Evolutionary conservation across 2,113 vertebrate genomes (phyloP), one percentile per base, ranked within the genome.

Genomic region (Corvus moneduloides): DNA sequence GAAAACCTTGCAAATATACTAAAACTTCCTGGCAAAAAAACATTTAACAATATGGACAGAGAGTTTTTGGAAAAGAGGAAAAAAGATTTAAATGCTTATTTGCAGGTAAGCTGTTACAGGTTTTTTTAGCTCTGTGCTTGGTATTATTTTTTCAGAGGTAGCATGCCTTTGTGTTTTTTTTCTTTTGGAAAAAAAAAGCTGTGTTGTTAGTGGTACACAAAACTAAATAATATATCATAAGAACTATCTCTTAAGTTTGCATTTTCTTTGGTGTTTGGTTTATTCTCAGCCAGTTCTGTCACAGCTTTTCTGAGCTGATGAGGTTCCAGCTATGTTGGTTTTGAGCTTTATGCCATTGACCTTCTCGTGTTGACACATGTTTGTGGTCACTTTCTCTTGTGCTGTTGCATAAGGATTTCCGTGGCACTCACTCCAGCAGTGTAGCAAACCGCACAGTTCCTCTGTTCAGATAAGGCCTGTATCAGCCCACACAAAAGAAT

Each of bases 11-110:
- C 98, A 69, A 98, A 98, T 59, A 97, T 98, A 84, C 98, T 99
- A 78, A 99, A 99, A 94, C 99, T 99, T 97, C 99, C 99, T 30
- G 99, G 99, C n/a, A 99, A 99, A 95, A 99, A 99, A 97, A 99
- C 99, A 27, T 99, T 99, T 96, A 99, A 99, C 97, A 99, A 99
- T 94, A 99, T 99, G 99, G 99, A 99, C 97, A 98, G 98, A 98
- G 99, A 99, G 71, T 99, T 99, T 96, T 97, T 99, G 96, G 99
- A 99, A 96, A 99, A 99, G 94, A 99, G 99, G 80, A 99, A 99
- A 97, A 99, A 99, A 86, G 99, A 99, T 97, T 98, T 99, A 96
- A 99, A 99, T 97, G 98, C 99, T 23, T 98, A 98, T 93, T 98
- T 99, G 84, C 99, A 99, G 98, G 99, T 99, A 98, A 97, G 93